Base-by-base conservation (phyloP, 2,888 invertebrate species). In the Rhaphigaster nebulosa region DNA sequence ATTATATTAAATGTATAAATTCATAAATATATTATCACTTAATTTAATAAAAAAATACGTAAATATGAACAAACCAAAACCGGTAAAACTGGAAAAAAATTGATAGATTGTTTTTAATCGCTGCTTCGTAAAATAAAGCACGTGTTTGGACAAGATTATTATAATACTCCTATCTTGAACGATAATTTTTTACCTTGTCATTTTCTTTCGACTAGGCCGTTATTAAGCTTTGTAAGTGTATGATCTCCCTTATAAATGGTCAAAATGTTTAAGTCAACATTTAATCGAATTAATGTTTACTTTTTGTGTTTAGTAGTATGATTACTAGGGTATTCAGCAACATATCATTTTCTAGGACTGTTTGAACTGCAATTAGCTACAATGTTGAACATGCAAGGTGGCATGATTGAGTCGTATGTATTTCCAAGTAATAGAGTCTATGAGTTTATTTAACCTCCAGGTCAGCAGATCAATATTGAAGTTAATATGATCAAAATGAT, bases 401-500 rank as follows among this genome's bases (percentile, higher is more conserved):
- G 70, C 70, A 70, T 70, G 70, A 70, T 70, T 70, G 70, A 70
- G 70, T 18, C 70, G 12, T 70, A 34, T 70, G 34, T 70, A 70
- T 34, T 70, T 70, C 29, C 29, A 70, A 70, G 18, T 70, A 70
- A 34, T 70, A 34, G 29, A 15, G 18, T 18, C 70, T 18, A 34
- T 18, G 29, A 70, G 18, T 70, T 70, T 70, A 70, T 70, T 18
- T 15, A 34, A 29, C 18, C 34, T 34, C 10, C 15, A 15, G n/a
- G 60, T 65, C 60, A 56, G 2, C 26, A 56, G 56, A 56, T 56
- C 23, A 65, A 65, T 65, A 56, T 2, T 52, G 5, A 20, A 56
- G 23, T 56, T 26, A 23, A 26, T 6, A 0, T 26, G 56, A 56
- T 26, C 5, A 8, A 26, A 10, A 56, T 26, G 23, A 56, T 56